Evolutionary conservation across 2,888 invertebrate genomes (phyloP).

Genomic region (Caenorhabditis sp.): DNA sequence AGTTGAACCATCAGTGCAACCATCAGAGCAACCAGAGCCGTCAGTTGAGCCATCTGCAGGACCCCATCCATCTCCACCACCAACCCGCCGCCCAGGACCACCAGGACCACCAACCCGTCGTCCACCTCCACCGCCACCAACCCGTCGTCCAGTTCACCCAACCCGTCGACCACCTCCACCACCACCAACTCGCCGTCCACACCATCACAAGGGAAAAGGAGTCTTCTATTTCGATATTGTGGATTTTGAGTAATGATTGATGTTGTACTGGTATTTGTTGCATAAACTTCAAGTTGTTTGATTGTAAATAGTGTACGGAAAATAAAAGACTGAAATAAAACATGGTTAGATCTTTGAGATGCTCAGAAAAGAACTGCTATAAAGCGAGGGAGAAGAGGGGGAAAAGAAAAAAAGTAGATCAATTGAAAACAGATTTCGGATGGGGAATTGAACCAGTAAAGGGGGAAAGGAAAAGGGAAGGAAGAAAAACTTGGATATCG

Average conservation of each 20-base stretch:
- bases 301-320: conserved; percentile 5
- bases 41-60: conserved; percentile 10
- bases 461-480: too few species aligned
- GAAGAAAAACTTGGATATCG: too few species aligned
- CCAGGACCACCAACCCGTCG: conserved; percentile 46
- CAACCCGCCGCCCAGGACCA: conserved; percentile 40
- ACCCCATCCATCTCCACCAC: conserved; percentile 46
- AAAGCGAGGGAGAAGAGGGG: conserved; percentile 19
- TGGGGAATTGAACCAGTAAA: conserved; percentile 1
- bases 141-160: conserved; percentile 14
- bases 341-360: too few species aligned
- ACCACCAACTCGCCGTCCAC: not conserved
- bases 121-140: conserved; percentile 36
- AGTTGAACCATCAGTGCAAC: conserved; percentile 4
- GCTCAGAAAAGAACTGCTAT: conserved; percentile 15
- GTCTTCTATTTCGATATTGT: not conserved
- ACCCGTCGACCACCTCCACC: conserved; percentile 32
- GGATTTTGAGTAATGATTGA: not conserved
- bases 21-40: conserved; percentile 7
- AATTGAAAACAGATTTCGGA: conserved; percentile 48
- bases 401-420: conserved; percentile 1
- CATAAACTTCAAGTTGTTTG: conserved; percentile 3
- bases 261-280: not conserved
- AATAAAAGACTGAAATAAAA: conserved; percentile 11
- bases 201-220: conserved; percentile 12